phyloP scores from a whole-genome alignment of 2,888 invertebrate species.

The Bellardia pandia region DNA sequence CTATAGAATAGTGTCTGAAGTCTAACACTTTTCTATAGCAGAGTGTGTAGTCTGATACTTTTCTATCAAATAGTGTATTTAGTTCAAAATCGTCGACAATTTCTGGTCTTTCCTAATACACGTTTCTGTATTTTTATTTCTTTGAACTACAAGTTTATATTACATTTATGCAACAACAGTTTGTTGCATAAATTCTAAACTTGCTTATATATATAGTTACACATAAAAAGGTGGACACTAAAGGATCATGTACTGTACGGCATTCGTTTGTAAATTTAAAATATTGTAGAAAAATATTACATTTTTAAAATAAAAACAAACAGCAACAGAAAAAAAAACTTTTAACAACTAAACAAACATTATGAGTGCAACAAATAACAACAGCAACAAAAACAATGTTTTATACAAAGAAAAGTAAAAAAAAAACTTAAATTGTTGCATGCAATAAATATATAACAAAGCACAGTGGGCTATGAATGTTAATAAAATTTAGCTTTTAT shows the following conservation, averaged over 20 bases:
- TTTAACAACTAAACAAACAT: constrained; percentile 51
- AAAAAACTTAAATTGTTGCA: constrained; percentile 57
- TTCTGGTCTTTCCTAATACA: neutral
- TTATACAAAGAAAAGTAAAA: neutral
- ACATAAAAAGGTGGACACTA: constrained; percentile 53
- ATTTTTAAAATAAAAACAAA: constrained; percentile 34
- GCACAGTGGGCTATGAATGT: neutral
- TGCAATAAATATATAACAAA: constrained; percentile 53
- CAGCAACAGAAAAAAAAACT: constrained; percentile 34
- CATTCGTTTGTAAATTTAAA: constrained; percentile 16
- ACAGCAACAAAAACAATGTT: constrained; percentile 2
- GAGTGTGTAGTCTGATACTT: no score
- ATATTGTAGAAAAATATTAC: constrained; percentile 46
- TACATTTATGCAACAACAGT: constrained; percentile 4
- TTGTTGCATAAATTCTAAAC: constrained; percentile 50
- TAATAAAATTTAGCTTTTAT: no score
- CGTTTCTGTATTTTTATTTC: neutral
- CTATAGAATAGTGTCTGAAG: no score
- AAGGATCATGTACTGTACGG: constrained; percentile 41
- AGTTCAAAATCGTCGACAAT: no score
- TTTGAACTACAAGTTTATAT: neutral
- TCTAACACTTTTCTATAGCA: no score
- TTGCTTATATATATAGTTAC: constrained; percentile 29
- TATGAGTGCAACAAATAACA: constrained; percentile 20
- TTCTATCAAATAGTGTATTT: no score